A percentile compares a stretch with the other conserved stretches of the same genome.
Conservation (phyloP, 2,888 invertebrate species). For the Acrocera orbiculus region DNA sequence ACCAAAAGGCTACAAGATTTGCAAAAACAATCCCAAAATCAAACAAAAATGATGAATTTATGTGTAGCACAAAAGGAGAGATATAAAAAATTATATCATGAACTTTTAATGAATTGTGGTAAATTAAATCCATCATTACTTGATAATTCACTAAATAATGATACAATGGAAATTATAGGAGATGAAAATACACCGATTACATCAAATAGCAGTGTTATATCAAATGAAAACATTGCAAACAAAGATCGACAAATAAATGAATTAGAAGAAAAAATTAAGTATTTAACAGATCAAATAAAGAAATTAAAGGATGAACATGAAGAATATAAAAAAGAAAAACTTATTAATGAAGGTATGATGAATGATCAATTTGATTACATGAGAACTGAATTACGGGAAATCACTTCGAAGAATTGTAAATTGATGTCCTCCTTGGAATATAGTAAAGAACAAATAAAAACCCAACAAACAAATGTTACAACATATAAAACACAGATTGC, state of each 20-base stretch:
- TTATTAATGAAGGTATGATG: conserved; percentile 66
- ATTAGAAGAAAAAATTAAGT: conserved; percentile 36
- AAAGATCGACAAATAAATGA: conserved; percentile 37
- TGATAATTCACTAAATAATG: conserved; percentile 14
- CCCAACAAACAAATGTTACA: conserved; percentile 50
- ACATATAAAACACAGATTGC: conserved; percentile 75
- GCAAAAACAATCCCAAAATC: conserved; percentile 57
- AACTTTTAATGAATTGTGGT: conserved; percentile 34
- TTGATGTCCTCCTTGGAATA: conserved; percentile 66
- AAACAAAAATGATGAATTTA: conserved; percentile 66
- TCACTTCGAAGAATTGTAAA: conserved; percentile 61
- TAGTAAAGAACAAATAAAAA: conserved; percentile 66
- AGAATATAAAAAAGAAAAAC: conserved; percentile 68
- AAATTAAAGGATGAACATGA: conserved; percentile 66
- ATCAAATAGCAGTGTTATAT: conserved; percentile 17
- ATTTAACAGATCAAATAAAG: conserved; percentile 47
- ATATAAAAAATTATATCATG: conserved; percentile 65
- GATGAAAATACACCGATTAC: conserved; percentile 14
- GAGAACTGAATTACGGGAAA: conserved; percentile 55
- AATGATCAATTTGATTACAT: conserved; percentile 68
- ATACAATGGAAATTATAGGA: conserved; percentile 24
- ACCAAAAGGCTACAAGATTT: conserved; percentile 55
- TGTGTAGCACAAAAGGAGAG: conserved; percentile 72
- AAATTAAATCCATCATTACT: conserved; percentile 13
- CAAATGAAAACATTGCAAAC: conserved; percentile 26